phyloP scores from a whole-genome alignment of 2,113 vertebrate genomes.

The Suricata suricatta region DNA sequence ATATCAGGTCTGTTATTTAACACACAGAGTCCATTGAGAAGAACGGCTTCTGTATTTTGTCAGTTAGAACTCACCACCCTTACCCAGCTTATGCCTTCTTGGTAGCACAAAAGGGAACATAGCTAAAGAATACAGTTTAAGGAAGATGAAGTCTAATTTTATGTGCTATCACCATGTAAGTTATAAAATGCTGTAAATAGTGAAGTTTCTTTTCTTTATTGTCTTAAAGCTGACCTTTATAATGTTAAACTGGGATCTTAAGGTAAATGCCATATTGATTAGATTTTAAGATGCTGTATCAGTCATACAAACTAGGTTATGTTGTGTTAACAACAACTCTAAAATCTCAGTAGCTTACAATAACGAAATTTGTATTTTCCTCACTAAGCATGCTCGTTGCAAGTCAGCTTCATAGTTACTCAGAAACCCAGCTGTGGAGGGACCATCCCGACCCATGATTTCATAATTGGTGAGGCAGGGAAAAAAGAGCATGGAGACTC shows the following conservation, averaged over 20 bases:
- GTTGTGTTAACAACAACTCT: neutral
- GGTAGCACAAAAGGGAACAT: neutral
- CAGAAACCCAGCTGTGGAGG: neutral
- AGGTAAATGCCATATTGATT: neutral
- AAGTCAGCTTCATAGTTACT: neutral
- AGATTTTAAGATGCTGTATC: neutral
- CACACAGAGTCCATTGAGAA: neutral
- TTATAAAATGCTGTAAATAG: neutral
- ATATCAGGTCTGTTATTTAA: neutral
- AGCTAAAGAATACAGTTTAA: neutral
- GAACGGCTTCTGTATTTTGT: neutral
- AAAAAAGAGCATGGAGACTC: neutral
- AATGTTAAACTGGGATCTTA: neutral
- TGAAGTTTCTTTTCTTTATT: neutral
- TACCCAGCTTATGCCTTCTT: neutral
- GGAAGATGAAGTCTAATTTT: neutral
- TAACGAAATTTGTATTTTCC: neutral
- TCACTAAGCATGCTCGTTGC: accelerated
- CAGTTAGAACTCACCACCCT: neutral
- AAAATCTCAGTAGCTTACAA: neutral
- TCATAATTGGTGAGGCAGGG: neutral
- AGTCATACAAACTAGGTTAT: neutral
- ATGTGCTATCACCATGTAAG: neutral
- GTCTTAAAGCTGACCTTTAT: neutral
- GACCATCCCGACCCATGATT: neutral